Evolutionary conservation across 1,140 invertebrate species (phyloP), one percentile per base, ranked within the genome.

Genomic region (Eriosoma lanigerum): DNA sequence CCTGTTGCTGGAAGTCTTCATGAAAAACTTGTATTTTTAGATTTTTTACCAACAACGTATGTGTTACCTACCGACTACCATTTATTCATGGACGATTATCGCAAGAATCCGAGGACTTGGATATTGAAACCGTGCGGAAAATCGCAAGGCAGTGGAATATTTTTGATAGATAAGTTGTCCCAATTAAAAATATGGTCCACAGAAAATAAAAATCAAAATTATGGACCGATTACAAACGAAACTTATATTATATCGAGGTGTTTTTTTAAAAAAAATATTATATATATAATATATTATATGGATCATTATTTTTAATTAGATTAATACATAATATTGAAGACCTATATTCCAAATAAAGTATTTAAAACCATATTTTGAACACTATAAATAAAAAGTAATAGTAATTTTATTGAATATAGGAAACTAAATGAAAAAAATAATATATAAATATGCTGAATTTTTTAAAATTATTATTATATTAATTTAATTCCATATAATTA

Each of bases 121-220:
- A 98, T 98, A 81, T 96, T 98, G 93, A 98, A 98, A 86, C 96
- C 96, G 0, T 96, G 94, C 85, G 95, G 95, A n/a, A 93, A 95
- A 85, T 95, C 94, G 9, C 94, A 95, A 85, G 93, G 93, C 0
- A 89, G 92, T 6, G 93, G 94, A 12, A 96, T 96, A 82, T 95
- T 95, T 84, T 86, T 96, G 0, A 94, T 96, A 82, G 95, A 95
- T 83, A 95, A 95, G 87, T 85, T 96, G 58, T 95, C 93, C 1
- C 94, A 95, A 86, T 86, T 96, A 15, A 95, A 94, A 84, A 92
- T 93, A 84, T 96, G 93, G 93, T 95, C 93, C 0, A 87, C 92
- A 15, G 92, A 94, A 85, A 91, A 92, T 4, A 93, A 92, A 86
- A 90, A 89, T 82, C 90, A 91, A 0, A 93, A 93, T 84, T 93